These are phyloP conservation scores for Heliconius hortense DNA, from an alignment of 2,888 invertebrate genomes.

Conservation along the genomic window DNA sequence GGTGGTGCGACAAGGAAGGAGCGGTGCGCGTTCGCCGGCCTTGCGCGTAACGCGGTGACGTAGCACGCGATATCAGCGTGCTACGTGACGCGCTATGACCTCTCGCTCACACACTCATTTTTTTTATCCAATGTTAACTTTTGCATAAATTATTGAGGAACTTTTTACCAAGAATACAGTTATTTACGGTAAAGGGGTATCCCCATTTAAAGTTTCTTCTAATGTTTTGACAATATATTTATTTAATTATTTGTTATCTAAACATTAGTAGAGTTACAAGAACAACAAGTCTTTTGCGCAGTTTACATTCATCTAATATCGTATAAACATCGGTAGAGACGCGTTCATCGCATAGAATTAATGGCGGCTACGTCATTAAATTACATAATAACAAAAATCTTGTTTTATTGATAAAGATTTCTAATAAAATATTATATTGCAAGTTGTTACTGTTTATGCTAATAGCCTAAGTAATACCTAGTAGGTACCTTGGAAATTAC, in stretches of 20 bases:
- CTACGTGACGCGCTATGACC: constrained; percentile 50
- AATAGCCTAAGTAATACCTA: too few species aligned
- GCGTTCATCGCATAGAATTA: constrained; percentile 3
- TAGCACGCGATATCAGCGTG: constrained; percentile 63
- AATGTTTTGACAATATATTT: constrained; percentile 9
- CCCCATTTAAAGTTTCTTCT: constrained; percentile 16
- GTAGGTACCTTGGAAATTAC: constrained; percentile 37
- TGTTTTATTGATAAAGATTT: constrained; percentile 4
- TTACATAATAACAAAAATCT: constrained; percentile 21
- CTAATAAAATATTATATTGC: constrained; percentile 3
- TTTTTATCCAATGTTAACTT: constrained; percentile 24
- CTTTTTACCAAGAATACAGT: constrained; percentile 3
- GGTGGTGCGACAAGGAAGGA: constrained; percentile 59
- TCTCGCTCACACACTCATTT: constrained; percentile 40
- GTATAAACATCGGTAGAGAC: constrained; percentile 35
- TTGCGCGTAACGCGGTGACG: constrained; percentile 65
- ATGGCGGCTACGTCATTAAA: constrained; percentile 27
- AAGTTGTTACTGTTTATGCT: background rate
- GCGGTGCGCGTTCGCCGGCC: constrained; percentile 53
- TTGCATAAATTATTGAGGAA: constrained; percentile 8
- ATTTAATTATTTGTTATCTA: constrained; percentile 26
- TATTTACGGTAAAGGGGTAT: constrained; percentile 3
- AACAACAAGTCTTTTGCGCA: constrained; percentile 40
- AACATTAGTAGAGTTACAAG: constrained; percentile 19
- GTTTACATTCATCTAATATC: constrained; percentile 30